Evolutionary conservation across 2,888 invertebrate genomes (phyloP), one percentile per base, ranked within the genome.

Genomic region (Miltochrista miniata): DNA sequence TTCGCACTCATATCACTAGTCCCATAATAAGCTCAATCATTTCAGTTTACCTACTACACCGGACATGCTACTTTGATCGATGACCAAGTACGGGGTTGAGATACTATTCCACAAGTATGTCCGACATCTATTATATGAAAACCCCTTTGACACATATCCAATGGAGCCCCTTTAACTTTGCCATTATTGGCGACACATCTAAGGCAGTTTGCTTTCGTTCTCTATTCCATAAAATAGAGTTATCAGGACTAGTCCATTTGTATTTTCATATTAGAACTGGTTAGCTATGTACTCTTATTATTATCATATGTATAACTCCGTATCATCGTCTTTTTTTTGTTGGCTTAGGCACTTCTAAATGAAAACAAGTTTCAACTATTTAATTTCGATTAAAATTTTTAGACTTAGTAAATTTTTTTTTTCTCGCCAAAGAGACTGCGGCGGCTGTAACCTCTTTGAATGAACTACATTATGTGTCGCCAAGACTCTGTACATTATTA

Each of bases 11-110:
- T 24, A 24, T 24, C 18, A 4, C 43, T 36, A 49, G 45, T 13
- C 36, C 43, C 45, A 56, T 64, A 57, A 59, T 55, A 65, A 60
- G 55, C 64, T 65, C 54, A 60, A 65, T 62, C 53, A 60, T 65
- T 56, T 62, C 47, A 56, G 56, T 52, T 59, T 44, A n/a, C n/a
- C n/a, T n/a, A 56, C 54, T 55, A 60, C 54, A 57, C 46, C 37
- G 39, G 45, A 24, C 18, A 24, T 4, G 48, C 54, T 49, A 47
- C 50, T 59, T 63, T 63, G 63, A 63, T 63, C 55, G 61, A 64
- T 64, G 61, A 54, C 51, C 45, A 30, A 30, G 41, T 31, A n/a
- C 40, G 38, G 50, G 13, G 10, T 13, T 11, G 49, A 51, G 42
- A 30, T 36, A 13, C 35, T 15, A 11, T 33, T 29, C 48, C 13